Percentiles rank a stretch among this genome's conserved stretches.
Evolutionary conservation across 2,797 vertebrate genomes (phyloP).

Genomic region (Percopsis omiscomaycus): DNA sequence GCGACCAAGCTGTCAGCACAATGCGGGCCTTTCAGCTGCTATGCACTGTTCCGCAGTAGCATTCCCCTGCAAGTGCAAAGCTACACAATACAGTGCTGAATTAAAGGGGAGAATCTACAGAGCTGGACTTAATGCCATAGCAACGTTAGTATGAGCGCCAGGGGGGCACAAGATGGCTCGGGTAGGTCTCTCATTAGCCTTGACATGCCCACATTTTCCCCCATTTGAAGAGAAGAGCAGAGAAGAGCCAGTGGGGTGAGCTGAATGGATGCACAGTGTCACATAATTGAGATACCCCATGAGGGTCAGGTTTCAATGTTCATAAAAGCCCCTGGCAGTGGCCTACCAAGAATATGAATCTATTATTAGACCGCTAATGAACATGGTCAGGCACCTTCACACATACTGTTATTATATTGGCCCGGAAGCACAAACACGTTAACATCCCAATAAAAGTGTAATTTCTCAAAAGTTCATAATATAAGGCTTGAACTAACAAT

Average conservation of each 20-base stretch:
- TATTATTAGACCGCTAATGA: slow-evolving; percentile 76
- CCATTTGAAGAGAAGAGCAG: neutral
- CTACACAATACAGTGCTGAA: slow-evolving; percentile 25
- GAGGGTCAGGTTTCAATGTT: slow-evolving; percentile 73
- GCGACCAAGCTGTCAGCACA: slow-evolving; percentile 46
- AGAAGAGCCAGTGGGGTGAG: slow-evolving; percentile 15
- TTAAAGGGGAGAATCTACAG: slow-evolving; percentile 17
- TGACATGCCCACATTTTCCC: slow-evolving; percentile 2
- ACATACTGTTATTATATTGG: slow-evolving; percentile 28
- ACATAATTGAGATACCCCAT: slow-evolving; percentile 53
- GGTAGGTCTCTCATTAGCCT: slow-evolving; percentile 12
- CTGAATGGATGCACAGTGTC: slow-evolving; percentile 43
- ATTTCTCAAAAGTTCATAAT: neutral
- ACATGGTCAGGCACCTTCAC: slow-evolving; percentile 47
- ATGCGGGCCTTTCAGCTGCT: slow-evolving; percentile 53
- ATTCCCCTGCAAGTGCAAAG: slow-evolving; percentile 43
- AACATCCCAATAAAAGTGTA: neutral
- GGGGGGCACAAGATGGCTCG: neutral
- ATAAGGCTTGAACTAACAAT: no score
- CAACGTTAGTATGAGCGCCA: neutral
- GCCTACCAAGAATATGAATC: slow-evolving; percentile 68
- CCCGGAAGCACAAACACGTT: slow-evolving; percentile 15
- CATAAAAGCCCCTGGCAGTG: slow-evolving; percentile 41
- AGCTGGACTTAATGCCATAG: slow-evolving; percentile 6
- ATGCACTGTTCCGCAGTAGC: slow-evolving; percentile 27